A percentile compares a stretch with the other conserved stretches of the same genome.
These are phyloP conservation scores for Elachura formosa DNA, from an alignment of 2,113 vertebrate species.

Conservation along the genomic window DNA sequence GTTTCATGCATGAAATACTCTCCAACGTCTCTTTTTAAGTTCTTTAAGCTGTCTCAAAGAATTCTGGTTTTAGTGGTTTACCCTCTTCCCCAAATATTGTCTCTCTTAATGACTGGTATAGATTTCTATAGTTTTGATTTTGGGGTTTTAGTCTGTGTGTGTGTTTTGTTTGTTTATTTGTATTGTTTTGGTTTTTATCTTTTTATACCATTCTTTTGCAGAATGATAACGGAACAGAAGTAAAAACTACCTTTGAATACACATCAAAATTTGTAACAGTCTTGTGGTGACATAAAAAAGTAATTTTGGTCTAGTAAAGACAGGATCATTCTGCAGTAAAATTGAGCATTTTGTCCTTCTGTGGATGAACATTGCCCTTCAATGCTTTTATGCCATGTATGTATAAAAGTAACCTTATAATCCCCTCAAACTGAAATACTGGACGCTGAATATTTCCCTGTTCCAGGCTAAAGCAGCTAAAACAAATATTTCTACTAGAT, in stretches of 20 bases:
- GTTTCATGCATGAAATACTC: neutral
- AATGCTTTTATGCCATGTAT: neutral
- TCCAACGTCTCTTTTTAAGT: neutral
- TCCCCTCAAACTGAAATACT: neutral
- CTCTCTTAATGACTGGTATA: neutral
- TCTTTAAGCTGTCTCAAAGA: neutral
- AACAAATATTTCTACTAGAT: neutral
- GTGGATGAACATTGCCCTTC: neutral
- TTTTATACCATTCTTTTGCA: neutral
- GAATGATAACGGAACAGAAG: neutral
- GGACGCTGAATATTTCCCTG: neutral
- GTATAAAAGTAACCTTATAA: neutral
- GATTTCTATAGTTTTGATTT: neutral
- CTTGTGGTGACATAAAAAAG: neutral
- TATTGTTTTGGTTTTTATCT: rapidly evolving
- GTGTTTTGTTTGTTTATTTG: neutral
- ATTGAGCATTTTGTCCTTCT: neutral
- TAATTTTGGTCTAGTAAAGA: neutral
- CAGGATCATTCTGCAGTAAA: neutral
- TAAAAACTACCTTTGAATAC: neutral
- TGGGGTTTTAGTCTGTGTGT: too few relatives aligned
- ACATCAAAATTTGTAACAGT: neutral
- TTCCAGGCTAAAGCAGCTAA: neutral
- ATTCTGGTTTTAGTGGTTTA: neutral
- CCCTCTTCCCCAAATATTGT: neutral